Evolutionary conservation across 2,888 invertebrate species (phyloP).

Genomic region (Dynastes tityus): DNA sequence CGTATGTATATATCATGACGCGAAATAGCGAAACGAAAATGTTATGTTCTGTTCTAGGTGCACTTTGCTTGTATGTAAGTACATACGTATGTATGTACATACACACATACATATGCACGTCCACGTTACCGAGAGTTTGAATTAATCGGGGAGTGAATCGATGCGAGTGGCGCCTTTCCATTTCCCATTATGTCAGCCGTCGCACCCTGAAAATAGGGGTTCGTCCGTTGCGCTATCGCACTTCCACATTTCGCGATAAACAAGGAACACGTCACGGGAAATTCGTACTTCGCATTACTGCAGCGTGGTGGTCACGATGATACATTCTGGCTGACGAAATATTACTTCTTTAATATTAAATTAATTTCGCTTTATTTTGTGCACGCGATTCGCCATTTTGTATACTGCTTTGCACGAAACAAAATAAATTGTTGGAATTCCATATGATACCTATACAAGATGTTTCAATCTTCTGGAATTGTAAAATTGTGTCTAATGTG

Average conservation of each 20-base stretch:
- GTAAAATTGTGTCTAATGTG: too few relatives aligned
- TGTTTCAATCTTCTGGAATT: too few relatives aligned
- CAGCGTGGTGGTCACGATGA: constrained; percentile 1
- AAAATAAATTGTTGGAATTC: too few relatives aligned
- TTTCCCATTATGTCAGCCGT: constrained; percentile 12
- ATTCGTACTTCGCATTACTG: background rate
- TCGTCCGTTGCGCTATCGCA: constrained; percentile 27
- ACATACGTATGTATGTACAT: background rate
- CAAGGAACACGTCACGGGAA: constrained; percentile 27
- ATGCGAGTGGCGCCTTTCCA: constrained; percentile 42
- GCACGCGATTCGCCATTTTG: constrained; percentile 11
- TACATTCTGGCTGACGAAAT: constrained; percentile 3
- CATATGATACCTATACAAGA: too few relatives aligned
- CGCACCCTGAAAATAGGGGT: constrained; percentile 39
- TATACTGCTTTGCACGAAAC: background rate
- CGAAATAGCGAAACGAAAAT: constrained; percentile 16
- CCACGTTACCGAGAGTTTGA: background rate
- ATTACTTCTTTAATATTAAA: constrained; percentile 22
- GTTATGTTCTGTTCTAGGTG: background rate
- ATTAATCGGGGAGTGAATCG: constrained; percentile 40
- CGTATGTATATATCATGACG: background rate
- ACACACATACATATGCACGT: background rate
- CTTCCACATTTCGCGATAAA: constrained; percentile 25
- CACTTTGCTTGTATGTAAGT: too few relatives aligned
- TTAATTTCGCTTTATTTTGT: constrained; percentile 17